These are phyloP conservation scores for Venturia canescens DNA, from an alignment of 1,140 invertebrate genomes.

Conservation along the genomic window DNA sequence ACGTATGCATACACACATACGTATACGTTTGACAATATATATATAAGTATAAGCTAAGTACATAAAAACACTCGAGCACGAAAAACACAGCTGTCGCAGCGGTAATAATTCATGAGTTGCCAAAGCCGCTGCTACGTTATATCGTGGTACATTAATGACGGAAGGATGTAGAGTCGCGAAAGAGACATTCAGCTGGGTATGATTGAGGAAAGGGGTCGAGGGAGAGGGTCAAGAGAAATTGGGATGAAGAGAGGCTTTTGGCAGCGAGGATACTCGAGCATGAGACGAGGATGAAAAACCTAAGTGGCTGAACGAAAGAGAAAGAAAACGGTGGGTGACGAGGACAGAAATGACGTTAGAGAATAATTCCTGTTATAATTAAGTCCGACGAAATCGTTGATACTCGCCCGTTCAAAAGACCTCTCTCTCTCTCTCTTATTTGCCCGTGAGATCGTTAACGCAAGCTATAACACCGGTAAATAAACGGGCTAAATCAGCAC, in stretches of 20 bases:
- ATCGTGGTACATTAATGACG: not conserved
- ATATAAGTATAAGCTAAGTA: constrained; percentile 14
- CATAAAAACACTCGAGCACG: constrained; percentile 45
- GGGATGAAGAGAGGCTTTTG: not conserved
- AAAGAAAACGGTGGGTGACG: not conserved
- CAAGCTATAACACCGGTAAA: not conserved
- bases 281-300: not conserved
- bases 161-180: constrained; percentile 15
- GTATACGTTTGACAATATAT: not conserved
- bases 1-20: no score
- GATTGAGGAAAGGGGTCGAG: no score
- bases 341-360: not conserved
- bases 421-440: constrained; percentile 21
- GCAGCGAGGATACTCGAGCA: constrained; percentile 12
- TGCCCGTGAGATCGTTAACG: not conserved
- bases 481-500: not conserved
- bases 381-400: constrained; percentile 27
- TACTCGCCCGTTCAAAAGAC: not conserved
- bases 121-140: constrained; percentile 36
- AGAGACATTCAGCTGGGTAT: not conserved
- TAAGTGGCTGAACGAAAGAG: not conserved
- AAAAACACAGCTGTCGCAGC: constrained; percentile 44
- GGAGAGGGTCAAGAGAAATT: not conserved
- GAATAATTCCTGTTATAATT: constrained; percentile 15
- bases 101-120: constrained; percentile 36